Conservation (phyloP, 2,797 vertebrate genomes). For the Tamandua tetradactyla region DNA sequence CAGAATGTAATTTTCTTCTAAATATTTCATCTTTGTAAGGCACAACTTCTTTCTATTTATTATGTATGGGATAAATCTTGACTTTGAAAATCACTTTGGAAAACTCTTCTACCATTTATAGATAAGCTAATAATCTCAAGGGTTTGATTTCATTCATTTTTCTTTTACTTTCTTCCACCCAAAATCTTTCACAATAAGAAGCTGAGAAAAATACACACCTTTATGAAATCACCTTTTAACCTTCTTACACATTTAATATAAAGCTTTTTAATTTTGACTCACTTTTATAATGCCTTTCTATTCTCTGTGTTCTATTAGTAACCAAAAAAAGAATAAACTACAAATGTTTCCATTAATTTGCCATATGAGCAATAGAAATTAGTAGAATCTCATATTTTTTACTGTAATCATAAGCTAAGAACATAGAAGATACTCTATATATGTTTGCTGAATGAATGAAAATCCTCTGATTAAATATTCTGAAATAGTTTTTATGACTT, state of each 20-base stretch:
- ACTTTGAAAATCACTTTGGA: conserved; percentile 51
- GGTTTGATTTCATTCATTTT: conserved; percentile 46
- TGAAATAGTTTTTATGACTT: conserved; percentile 46
- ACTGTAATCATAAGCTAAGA: conserved; percentile 42
- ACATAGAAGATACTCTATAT: conserved; percentile 31
- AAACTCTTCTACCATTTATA: conserved; percentile 42
- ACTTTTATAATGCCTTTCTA: conserved; percentile 23
- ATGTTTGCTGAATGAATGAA: conserved; percentile 38
- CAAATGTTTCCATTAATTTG: conserved; percentile 25
- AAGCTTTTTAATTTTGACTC: conserved; percentile 37
- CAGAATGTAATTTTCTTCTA: conserved; percentile 4
- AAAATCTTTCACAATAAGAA: neutral
- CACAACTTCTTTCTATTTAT: conserved; percentile 16
- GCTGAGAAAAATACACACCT: conserved; percentile 8
- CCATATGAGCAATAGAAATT: conserved; percentile 35
- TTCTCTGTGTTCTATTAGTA: conserved; percentile 11
- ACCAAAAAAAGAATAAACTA: conserved; percentile 48
- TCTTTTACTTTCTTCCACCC: conserved; percentile 12
- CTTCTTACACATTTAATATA: conserved; percentile 13
- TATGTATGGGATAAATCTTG: neutral
- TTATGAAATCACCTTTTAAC: conserved; percentile 13
- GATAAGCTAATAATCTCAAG: conserved; percentile 11
- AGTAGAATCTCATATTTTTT: conserved; percentile 25
- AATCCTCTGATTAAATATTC: conserved; percentile 54
- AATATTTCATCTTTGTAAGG: conserved; percentile 48